Evolutionary conservation across 37 sponge, comb jelly and placozoan genomes (phyloP), one percentile per base, ranked within the genome.

Genomic region (Theonella swinhoei): DNA sequence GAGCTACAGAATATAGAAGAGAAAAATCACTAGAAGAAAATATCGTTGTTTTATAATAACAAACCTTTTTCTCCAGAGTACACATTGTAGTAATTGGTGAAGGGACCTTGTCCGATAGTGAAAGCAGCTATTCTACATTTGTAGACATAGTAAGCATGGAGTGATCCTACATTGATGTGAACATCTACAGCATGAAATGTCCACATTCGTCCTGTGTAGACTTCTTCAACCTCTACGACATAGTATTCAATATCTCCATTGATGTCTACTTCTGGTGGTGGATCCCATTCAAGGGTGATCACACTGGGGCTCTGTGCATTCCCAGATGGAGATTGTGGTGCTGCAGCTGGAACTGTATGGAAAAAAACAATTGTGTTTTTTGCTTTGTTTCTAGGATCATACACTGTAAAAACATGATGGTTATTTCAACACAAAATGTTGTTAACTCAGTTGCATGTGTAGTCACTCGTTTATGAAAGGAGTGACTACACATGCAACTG

Each of bases 111-210:
- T 75, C 3, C 58, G 28, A 42, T 42, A 26, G 60, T 37, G 24
- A 75, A 42, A 25, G 43, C 31, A 24, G 60, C 3, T 9, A 75
- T 54, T 43, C 76, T 75, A 26, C 76, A 75, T 9, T 19, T 17
- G 26, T 75, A 75, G 8, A 54, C 43, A 42, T 42, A 75, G 58
- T 75, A 43, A 20, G 76, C 58, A 42, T 75, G 76, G 30, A 75
- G 59, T 42, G 76, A 75, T 11, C 26, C n/a, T 25, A 75, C 42
- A 26, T 39, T 75, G 26, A 54, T 54, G 43, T 75, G 60, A 24
- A n/a, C 26, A 42, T 75, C 58, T 7, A 75, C 76, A 75, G 76
- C 76, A 75, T 42, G 58, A 43, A 75, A 75, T 3, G 76, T 75
- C 76, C 76, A 75, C 28, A 9, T 26, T 9, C 76, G 76, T n/a